These are phyloP conservation scores for Watsonalla cultraria DNA, from an alignment of 2,888 invertebrate species.

Conservation along the genomic window DNA sequence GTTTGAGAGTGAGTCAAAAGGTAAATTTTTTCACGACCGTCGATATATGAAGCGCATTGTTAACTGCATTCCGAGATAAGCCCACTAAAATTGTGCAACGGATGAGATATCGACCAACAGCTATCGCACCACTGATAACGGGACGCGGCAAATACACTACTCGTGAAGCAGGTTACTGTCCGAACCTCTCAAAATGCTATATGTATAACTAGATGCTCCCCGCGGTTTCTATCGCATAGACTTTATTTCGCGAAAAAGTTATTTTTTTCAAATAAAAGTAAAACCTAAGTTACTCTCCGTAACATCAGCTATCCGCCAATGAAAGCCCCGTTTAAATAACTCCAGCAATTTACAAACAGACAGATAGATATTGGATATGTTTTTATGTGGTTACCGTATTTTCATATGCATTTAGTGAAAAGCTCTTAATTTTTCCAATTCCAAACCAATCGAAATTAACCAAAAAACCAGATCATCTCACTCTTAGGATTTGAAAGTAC, in stretches of 20 bases:
- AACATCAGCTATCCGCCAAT: no score
- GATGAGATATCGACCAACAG: constrained; percentile 48
- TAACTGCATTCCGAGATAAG: constrained; percentile 66
- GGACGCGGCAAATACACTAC: constrained; percentile 49
- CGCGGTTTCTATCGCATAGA: no score
- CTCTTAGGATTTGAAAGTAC: not conserved
- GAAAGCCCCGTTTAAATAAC: no score
- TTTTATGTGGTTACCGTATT: no score
- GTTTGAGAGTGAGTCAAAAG: constrained; percentile 21
- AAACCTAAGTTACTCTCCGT: no score
- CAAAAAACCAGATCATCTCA: not conserved
- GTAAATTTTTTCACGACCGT: constrained; percentile 43
- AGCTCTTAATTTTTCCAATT: no score
- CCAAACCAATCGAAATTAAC: no score
- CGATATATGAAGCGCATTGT: constrained; percentile 47
- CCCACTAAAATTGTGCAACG: constrained; percentile 48
- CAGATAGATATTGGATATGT: no score
- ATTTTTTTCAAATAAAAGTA: no score
- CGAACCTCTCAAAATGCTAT: constrained; percentile 32
- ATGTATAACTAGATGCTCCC: constrained; percentile 9
- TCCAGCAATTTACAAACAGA: no score
- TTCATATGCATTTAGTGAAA: no score
- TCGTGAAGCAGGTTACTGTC: constrained; percentile 48
- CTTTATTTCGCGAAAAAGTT: no score
- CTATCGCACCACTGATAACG: constrained; percentile 64